Percentiles rank a stretch among this genome's conserved stretches.
Conservation (phyloP, 2,113 vertebrate genomes). For the Ahaetulla prasina region DNA sequence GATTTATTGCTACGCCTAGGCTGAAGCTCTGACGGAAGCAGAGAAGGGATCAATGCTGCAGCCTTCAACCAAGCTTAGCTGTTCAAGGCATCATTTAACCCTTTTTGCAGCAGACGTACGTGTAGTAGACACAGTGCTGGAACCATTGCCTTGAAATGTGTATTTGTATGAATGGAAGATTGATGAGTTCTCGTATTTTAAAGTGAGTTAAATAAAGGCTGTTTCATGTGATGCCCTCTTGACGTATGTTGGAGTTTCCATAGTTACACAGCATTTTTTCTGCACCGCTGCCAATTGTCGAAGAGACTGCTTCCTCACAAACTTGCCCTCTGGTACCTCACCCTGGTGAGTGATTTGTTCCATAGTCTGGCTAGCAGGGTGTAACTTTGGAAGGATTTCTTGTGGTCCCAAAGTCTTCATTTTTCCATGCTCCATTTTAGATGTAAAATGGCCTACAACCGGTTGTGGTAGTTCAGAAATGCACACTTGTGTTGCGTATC, state of each 20-base stretch:
- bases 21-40: neutral
- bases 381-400: neutral
- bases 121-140: neutral
- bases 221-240: neutral
- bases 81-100: neutral
- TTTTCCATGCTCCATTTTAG: neutral
- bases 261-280: neutral
- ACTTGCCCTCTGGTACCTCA: neutral
- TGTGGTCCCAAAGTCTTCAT: neutral
- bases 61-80: neutral
- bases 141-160: neutral
- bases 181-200: neutral
- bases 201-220: neutral
- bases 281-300: no score
- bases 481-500: neutral
- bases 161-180: neutral
- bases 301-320: neutral
- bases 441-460: neutral
- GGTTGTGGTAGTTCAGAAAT: slow-evolving; percentile 1
- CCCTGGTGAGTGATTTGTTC: neutral
- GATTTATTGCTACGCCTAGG: neutral
- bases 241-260: neutral
- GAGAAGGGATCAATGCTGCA: neutral
- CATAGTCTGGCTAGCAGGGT: neutral
- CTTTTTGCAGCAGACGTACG: neutral